Conservation (phyloP, 1,140 invertebrate genomes). For the Sitophilus oryzae region DNA sequence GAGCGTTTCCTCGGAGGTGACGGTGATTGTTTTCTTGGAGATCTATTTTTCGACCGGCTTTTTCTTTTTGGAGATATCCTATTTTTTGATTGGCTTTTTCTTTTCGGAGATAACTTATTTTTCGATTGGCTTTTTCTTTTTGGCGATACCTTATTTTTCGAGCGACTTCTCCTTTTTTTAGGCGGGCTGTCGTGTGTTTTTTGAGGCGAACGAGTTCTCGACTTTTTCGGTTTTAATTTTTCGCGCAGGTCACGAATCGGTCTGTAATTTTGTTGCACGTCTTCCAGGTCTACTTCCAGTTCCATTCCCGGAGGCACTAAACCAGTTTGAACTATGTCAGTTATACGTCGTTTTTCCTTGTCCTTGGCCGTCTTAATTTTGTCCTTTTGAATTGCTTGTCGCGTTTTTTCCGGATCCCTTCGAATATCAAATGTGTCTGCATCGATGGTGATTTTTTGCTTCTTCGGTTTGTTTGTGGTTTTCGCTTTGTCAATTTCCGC, state of each 20-base stretch:
- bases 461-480: slow-evolving; percentile 6
- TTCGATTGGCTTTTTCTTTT: neutral
- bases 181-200: neutral
- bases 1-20: neutral
- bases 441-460: neutral
- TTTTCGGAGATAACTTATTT: neutral
- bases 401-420: slow-evolving; percentile 42
- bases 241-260: neutral
- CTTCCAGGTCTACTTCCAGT: slow-evolving; percentile 36
- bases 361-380: slow-evolving; percentile 40
- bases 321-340: slow-evolving; percentile 40
- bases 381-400: slow-evolving; percentile 38
- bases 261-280: slow-evolving; percentile 7
- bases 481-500: slow-evolving; percentile 3
- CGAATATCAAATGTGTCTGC: slow-evolving; percentile 27
- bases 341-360: slow-evolving; percentile 35
- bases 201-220: neutral
- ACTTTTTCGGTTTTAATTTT: slow-evolving; percentile 3
- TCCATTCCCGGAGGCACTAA: slow-evolving; percentile 43
- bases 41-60: neutral
- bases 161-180: neutral
- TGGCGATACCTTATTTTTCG: neutral
- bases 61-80: neutral
- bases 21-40: neutral
- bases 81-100: neutral